phyloP scores from a whole-genome alignment of 1,140 invertebrate genomes.

The Drosophila pectinifera region DNA sequence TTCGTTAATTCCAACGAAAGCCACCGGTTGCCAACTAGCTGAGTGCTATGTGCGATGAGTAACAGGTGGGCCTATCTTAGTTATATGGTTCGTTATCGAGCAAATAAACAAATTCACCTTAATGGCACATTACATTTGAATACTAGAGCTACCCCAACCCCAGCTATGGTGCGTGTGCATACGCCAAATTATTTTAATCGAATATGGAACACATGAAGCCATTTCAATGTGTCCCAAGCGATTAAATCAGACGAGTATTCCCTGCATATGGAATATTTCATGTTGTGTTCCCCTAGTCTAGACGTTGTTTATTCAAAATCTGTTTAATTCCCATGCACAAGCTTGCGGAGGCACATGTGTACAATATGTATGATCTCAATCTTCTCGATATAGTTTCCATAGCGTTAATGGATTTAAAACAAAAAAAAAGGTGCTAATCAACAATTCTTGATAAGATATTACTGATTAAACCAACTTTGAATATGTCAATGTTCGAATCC shows the following conservation, averaged over 20 bases:
- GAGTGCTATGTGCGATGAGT: constrained; percentile 11
- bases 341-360: neutral
- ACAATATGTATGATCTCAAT: neutral
- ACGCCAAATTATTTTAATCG: neutral
- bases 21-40: constrained; percentile 4
- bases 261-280: neutral
- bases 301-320: constrained; percentile 9
- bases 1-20: constrained; percentile 5
- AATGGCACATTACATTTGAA: neutral
- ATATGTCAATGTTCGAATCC: neutral
- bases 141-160: constrained; percentile 10
- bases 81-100: constrained; percentile 12
- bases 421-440: neutral
- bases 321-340: neutral
- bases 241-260: neutral
- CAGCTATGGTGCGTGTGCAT: neutral
- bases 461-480: neutral
- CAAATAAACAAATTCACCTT: constrained; percentile 6
- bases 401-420: neutral
- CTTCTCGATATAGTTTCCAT: neutral
- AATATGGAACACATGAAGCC: neutral
- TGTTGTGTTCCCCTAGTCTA: constrained; percentile 4
- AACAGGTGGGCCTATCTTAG: constrained; percentile 5
- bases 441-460: neutral
- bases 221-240: neutral